A percentile compares a stretch with the other conserved stretches of the same genome.
Conservation (phyloP, 2,888 invertebrate genomes). For the Bruchidius siliquastri region DNA sequence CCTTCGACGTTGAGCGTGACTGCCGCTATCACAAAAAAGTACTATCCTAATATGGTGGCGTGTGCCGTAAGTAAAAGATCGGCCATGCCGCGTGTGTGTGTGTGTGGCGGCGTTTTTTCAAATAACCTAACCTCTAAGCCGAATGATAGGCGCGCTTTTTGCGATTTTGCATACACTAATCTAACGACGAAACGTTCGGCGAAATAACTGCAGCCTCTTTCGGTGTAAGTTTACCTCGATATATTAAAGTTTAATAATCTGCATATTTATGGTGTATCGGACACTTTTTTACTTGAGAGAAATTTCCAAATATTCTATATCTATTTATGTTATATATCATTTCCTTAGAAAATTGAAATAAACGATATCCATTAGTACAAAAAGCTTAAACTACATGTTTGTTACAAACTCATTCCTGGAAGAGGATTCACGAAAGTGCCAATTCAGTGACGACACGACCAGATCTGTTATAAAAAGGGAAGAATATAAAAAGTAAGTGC, state of each 20-base stretch:
- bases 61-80: slow-evolving; percentile 44
- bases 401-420: too few relatives aligned
- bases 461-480: too few relatives aligned
- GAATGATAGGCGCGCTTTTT: slow-evolving; percentile 1
- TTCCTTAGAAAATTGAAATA: too few relatives aligned
- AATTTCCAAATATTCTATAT: too few relatives aligned
- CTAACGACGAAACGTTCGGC: background rate
- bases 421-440: too few relatives aligned
- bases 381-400: too few relatives aligned
- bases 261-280: too few relatives aligned
- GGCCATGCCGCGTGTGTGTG: slow-evolving; percentile 9
- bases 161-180: background rate
- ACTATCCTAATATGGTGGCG: slow-evolving; percentile 35
- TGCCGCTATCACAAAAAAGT: slow-evolving; percentile 42
- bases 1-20: slow-evolving; percentile 41
- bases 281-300: too few relatives aligned
- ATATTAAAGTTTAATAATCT: background rate
- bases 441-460: too few relatives aligned
- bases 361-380: too few relatives aligned
- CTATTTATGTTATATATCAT: too few relatives aligned
- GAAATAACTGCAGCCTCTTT: background rate
- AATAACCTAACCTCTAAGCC: background rate
- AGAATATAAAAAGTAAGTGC: too few relatives aligned
- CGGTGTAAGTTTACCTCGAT: background rate
- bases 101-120: slow-evolving; percentile 1